Evolutionary conservation across 2,888 invertebrate species (phyloP).

Genomic region (Lasioglossum lativentre): DNA sequence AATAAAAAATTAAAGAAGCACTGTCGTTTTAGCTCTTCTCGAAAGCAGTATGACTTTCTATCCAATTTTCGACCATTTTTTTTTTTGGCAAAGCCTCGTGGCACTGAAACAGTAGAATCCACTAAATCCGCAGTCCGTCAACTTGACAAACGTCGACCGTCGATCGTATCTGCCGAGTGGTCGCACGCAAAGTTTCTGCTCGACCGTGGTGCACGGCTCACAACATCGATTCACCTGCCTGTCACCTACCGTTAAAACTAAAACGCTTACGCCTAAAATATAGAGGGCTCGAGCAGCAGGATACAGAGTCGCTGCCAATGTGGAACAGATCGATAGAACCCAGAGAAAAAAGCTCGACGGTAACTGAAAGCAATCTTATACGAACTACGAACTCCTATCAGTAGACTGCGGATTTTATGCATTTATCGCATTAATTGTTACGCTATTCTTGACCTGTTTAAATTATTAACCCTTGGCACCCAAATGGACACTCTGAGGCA

Average conservation of each 20-base stretch:
- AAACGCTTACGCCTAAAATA: slow-evolving; percentile 64
- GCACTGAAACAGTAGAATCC: background rate
- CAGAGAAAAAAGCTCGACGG: background rate
- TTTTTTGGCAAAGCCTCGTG: background rate
- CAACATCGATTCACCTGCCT: slow-evolving; percentile 27
- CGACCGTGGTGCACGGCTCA: slow-evolving; percentile 21
- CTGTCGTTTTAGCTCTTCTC: background rate
- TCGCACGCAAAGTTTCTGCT: background rate
- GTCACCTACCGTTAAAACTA: slow-evolving; percentile 41
- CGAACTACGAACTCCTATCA: background rate
- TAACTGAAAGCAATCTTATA: background rate
- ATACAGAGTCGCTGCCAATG: slow-evolving; percentile 59
- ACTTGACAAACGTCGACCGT: slow-evolving; percentile 7
- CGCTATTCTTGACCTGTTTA: no score
- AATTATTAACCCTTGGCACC: background rate
- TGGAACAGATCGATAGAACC: background rate
- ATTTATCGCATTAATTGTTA: no score
- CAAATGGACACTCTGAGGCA: background rate
- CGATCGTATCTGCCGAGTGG: slow-evolving; percentile 10
- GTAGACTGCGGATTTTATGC: background rate
- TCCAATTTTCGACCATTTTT: background rate
- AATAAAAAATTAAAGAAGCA: background rate
- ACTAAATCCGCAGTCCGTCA: background rate
- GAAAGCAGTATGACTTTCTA: background rate
- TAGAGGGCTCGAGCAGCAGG: slow-evolving; percentile 72